Evolutionary conservation across 1,140 invertebrate genomes (phyloP), one percentile per base, ranked within the genome.

Genomic region (Listronotus bonariensis): DNA sequence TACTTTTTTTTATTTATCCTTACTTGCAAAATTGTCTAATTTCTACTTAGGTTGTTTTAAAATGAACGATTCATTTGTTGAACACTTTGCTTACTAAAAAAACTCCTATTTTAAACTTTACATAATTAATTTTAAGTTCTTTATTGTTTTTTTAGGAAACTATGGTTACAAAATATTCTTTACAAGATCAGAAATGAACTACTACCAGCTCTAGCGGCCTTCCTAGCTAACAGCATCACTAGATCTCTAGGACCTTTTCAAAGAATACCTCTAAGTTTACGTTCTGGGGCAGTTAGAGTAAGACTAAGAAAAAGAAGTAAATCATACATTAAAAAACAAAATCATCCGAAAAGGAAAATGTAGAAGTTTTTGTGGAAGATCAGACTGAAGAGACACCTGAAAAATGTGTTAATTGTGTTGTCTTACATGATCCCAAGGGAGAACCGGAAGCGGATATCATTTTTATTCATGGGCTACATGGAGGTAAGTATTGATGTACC

Each of bases 391-490:
- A 49, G 34, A 15, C 14, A 32, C 40, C 67, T 10, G 69, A 71
- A 63, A 68, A 59, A 68, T 70, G 60, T 41, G 72, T 76, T 15
- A 61, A 58, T 32, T 56, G 60, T 17, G 38, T 48, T 11, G 62
- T 71, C 10, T 48, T 68, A 32, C 53, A 52, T 52, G 38, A 69
- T 51, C 71, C 70, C 12, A 58, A 78, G n/a, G 68, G 69, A 15
- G 73, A 77, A 7, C 77, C 81, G n/a, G 67, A 69, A 11, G 82
- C 80, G 3, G 84, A 86, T 66, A 79, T 86, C 12, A 80, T 86
- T 5, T 84, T 86, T n/a, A 80, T 86, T 15, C 84, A 86, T 65
- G 84, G 84, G 0, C 76, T 86, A 6, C 83, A 85, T 61, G 84
- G 84, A 2, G 84, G 64, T 66, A 52, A 59, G 53, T 36, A 52